Conservation (phyloP, 2,797 vertebrate genomes). For the Numenius phaeopus region DNA sequence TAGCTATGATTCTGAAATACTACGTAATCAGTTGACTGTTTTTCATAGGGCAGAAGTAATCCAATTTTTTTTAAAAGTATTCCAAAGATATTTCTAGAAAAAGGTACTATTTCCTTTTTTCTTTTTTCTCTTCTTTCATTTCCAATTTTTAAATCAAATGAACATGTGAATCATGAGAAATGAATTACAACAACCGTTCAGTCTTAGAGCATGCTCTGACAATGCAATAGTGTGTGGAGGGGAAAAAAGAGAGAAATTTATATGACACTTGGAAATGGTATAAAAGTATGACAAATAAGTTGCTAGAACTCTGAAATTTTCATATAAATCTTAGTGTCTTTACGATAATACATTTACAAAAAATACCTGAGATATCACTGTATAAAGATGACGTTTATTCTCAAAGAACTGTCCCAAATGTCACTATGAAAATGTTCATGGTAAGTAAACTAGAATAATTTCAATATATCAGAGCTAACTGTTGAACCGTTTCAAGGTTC, state of each 20-base stretch:
- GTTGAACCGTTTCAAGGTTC: background rate
- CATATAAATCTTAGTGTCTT: background rate
- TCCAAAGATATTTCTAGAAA: background rate
- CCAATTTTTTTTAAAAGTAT: background rate
- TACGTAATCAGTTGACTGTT: background rate
- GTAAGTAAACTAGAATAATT: background rate
- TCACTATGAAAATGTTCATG: background rate
- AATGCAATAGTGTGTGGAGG: background rate
- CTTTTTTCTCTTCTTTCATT: background rate
- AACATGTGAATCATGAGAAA: background rate
- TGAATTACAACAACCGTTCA: background rate
- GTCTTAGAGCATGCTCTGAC: background rate
- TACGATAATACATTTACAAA: background rate
- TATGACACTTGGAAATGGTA: background rate
- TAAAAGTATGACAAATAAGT: background rate
- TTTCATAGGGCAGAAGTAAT: background rate
- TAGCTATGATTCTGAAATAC: background rate
- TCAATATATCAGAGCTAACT: background rate
- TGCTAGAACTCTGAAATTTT: background rate
- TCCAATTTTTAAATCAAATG: background rate
- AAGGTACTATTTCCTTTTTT: background rate
- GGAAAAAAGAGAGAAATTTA: background rate
- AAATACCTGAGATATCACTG: background rate
- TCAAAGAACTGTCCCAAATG: background rate
- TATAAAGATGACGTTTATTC: background rate